Base-by-base conservation (phyloP, 2,888 invertebrate genomes). In the Drepana falcataria region DNA sequence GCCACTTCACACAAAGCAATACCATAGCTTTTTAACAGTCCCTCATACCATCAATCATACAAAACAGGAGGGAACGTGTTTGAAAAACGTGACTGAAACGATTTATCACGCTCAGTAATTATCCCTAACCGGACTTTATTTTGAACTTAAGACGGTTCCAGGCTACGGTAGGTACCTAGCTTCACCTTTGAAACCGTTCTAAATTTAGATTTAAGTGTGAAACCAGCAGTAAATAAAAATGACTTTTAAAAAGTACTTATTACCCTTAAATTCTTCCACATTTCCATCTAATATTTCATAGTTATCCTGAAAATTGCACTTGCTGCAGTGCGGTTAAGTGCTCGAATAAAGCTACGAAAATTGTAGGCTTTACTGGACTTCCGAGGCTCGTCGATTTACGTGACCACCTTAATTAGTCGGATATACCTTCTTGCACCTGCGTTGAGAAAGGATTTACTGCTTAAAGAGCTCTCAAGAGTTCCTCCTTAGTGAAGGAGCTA, bases 321-420 rank as follows among this genome's bases (percentile, higher is more conserved):
- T 64, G 66, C 68, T 69, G 75, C 75, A 77, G 68, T 74, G 74
- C 69, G 71, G 71, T 65, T 73, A 71, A 69, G 68, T 72, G 68
- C 64, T 21, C 67, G 69, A 65, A 69, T 65, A 68, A 66, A 63
- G 58, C 66, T 59, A 65, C 60, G 71, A 77, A 81, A 79, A 75
- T 75, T 71, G 74, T 75, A 69, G 74, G 79, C 79, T 81, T 75
- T 78, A 73, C 71, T 64, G 59, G 72, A 71, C 72, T 72, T 73
- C 69, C 64, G 73, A 64, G 58, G 64, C 64, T 68, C 71, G 73
- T 71, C 77, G 74, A 79, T 79, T 78, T 77, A 79, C 75, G 77
- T 72, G 72, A 68, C 74, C 74, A 75, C 75, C 77, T 81, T 85
- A 86, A 86, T 86, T 85, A 85, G 81, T 71, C 65, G 75, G 79